Evolutionary conservation across 2,797 vertebrate genomes (phyloP).

Genomic region (Strix occidentalis): DNA sequence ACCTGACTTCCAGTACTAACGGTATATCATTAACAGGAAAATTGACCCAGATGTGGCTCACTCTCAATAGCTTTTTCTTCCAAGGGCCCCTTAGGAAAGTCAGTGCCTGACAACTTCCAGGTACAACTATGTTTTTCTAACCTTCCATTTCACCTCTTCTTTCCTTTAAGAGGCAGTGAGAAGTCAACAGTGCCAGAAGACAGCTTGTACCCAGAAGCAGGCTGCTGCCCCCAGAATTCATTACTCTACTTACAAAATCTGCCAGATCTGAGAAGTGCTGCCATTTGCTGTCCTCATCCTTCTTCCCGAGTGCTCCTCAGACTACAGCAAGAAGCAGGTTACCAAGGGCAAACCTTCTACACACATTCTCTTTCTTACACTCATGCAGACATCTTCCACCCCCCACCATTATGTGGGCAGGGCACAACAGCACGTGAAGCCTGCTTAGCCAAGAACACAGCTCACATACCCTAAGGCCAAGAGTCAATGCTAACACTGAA

Average conservation of each 20-base stretch:
- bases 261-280: background rate
- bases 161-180: background rate
- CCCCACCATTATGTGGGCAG: background rate
- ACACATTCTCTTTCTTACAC: background rate
- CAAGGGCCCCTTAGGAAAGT: background rate
- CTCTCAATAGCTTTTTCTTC: background rate
- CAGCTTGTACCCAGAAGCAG: background rate
- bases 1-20: background rate
- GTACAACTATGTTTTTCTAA: background rate
- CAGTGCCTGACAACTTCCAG: background rate
- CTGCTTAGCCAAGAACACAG: background rate
- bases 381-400: background rate
- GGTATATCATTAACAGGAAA: background rate
- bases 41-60: fast-evolving
- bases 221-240: background rate
- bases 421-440: background rate
- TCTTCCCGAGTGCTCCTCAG: background rate
- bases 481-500: background rate
- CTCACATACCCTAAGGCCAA: background rate
- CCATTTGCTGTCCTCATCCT: background rate
- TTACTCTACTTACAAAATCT: background rate
- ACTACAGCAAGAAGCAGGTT: background rate
- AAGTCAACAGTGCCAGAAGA: background rate
- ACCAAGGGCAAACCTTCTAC: background rate
- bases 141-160: background rate